Base-by-base conservation (phyloP, 2,113 vertebrate genomes). In the Notiomystis cincta region DNA sequence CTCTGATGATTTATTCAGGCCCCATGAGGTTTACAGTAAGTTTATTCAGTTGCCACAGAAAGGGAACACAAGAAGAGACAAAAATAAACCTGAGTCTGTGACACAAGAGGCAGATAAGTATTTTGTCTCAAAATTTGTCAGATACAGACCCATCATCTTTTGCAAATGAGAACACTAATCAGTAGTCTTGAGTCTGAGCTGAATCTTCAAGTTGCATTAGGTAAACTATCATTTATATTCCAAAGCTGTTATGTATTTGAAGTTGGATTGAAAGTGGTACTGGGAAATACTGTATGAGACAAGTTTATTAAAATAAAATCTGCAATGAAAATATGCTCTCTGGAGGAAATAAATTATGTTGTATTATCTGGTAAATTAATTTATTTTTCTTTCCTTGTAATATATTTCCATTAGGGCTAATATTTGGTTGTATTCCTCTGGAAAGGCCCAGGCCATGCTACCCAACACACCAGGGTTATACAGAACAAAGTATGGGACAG, bases 141-240 rank as follows among this genome's bases (percentile, higher is more conserved):
- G 48, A 56, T 47, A 56, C 42, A 88, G 19, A 92, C 58, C 10
- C 45, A 67, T 92, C 71, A 84, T 80, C 75, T 92, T 94, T 53
- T 94, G 58, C 79, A 86, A 86, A 92, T 81, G 71, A 93, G 62
- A 83, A 37, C 38, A 54, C 71, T 90, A 94, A 90, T 92, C 79
- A 87, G 90, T 48, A 93, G 56, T 73, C 54, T 86, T 53, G 37
- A 77, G 37, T 45, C 66, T 88, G 78, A 94, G 44, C 7, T 92
- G 82, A 96, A 82, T 90, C 21, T 92, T 78, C 30, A 80, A 86
- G 76, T 27, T 88, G n/a, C 30, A 33, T 83, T 88, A 93, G 66
- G 58, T 90, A 91, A 94, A 77, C 11, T 31, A 47, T 91, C 24
- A 70, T 90, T 95, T 86, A 72, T 90, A 81, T 94, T 92, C 92